phyloP scores from a whole-genome alignment of 2,888 invertebrate species.

The Dolichopus griseipennis region DNA sequence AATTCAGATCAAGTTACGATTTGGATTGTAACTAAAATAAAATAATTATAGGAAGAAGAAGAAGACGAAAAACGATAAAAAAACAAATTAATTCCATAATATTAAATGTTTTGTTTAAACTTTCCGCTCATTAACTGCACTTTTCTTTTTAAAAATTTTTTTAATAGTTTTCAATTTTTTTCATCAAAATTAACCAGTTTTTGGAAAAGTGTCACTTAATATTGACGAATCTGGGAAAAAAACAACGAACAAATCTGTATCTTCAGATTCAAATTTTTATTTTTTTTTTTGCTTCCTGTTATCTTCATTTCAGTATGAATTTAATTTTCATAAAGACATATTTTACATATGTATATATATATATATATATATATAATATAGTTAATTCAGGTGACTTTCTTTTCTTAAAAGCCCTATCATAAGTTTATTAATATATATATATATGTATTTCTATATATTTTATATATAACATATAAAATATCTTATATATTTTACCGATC shows the following conservation, averaged over 20 bases:
- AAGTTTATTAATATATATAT: no score
- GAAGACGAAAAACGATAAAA: not conserved
- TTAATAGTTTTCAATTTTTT: not conserved
- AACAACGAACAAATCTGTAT: not conserved
- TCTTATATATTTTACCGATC: not conserved
- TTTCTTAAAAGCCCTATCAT: not conserved
- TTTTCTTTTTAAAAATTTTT: not conserved
- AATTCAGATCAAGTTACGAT: no score
- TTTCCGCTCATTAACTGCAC: not conserved
- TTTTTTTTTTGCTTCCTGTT: no score
- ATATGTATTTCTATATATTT: no score
- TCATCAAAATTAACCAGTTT: not conserved
- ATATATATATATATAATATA: no score
- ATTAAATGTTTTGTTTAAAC: not conserved
- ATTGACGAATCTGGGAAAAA: not conserved
- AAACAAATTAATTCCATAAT: not conserved
- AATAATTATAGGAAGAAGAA: no score
- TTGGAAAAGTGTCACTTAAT: not conserved
- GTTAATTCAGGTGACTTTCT: slow-evolving; percentile 4
- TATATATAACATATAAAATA: no score
- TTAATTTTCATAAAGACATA: not conserved
- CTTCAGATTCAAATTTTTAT: not conserved
- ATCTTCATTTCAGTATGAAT: no score
- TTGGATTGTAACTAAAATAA: no score
- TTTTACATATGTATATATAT: no score